Evolutionary conservation across 92 coral and sea anemone genomes (phyloP), one percentile per base, ranked within the genome.

Genomic region (Diadumene lineata): DNA sequence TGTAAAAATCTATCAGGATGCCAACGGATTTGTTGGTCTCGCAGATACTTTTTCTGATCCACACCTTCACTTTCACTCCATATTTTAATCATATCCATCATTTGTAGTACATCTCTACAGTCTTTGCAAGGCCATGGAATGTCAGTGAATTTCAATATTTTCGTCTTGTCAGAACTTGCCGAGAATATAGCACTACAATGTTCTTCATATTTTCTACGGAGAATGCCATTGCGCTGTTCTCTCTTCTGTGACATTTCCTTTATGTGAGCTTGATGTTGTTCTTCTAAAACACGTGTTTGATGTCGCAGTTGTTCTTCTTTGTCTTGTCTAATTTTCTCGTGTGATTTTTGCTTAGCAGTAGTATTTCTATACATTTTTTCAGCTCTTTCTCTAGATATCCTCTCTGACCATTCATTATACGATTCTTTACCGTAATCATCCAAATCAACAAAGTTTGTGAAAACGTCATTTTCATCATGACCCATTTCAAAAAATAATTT

Each of bases 1-100:
- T 96, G 99, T 19, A 87, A 55, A 72, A 96, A 96, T n/a, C 80
- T 78, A 24, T 96, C 99, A 2, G 99, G 99, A 53, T 96, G 99
- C 99, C 99, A 96, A 56, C 90, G 80, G 11, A 96, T 82, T 62
- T 93, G 90, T 71, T 96, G 99, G 53, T 81, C 91, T 64, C 85
- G 86, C 61, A 96, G 72, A 58, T 82, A 89, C 60, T 82, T 86
- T 68, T 84, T 86, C 67, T 70, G 61, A 38, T 81, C 85, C 43
- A 81, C 80, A 29, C 44, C 84, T 2, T 73, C 53, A 58, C 75
- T 22, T 62, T 72, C 75, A 44, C 88, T 79, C 91, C 92, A 96
- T 50, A 75, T 80, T 17, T 73, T 34, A 27, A 96, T 48, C 77
- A 79, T 55, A 25, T 84, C 48, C 0, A 86, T 73, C 84, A 84